Evolutionary conservation across 2,888 invertebrate genomes (phyloP).

Genomic region (Choreutis nemorana): DNA sequence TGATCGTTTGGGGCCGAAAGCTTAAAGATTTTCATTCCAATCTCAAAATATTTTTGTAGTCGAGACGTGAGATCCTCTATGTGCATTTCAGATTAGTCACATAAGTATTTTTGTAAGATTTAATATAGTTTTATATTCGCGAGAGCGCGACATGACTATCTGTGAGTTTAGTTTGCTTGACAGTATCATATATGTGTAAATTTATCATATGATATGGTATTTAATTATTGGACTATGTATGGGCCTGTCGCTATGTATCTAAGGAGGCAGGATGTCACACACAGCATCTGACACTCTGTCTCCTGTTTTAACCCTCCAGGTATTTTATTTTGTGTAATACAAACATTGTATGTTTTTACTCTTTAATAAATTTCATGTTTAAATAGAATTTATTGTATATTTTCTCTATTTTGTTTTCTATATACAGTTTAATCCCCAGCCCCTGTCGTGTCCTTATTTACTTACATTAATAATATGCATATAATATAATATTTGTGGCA

Average conservation of each 20-base stretch:
- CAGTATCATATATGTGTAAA: constrained; percentile 62
- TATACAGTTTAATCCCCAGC: constrained; percentile 37
- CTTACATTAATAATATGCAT: constrained; percentile 35
- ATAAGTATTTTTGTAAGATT: constrained; percentile 67
- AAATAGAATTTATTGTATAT: constrained; percentile 65
- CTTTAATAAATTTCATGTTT: constrained; percentile 67
- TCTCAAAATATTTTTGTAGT: constrained; percentile 66
- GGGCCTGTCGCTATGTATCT: constrained; percentile 57
- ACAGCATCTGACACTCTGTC: constrained; percentile 27
- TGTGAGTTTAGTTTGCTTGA: constrained; percentile 61
- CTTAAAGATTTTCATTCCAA: constrained; percentile 64
- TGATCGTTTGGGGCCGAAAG: constrained; percentile 53
- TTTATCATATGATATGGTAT: constrained; percentile 60
- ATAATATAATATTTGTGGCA: constrained; percentile 57
- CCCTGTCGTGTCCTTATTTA: constrained; percentile 51
- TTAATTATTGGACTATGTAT: constrained; percentile 61
- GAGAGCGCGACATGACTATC: constrained; percentile 62
- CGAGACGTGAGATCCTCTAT: constrained; percentile 59
- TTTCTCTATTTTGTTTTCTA: constrained; percentile 61
- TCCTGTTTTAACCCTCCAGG: constrained; percentile 45
- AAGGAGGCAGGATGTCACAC: constrained; percentile 23
- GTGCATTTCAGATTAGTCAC: constrained; percentile 64
- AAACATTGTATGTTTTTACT: constrained; percentile 63
- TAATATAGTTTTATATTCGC: constrained; percentile 60
- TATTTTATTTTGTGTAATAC: constrained; percentile 65